Evolutionary conservation across 2,888 invertebrate species (phyloP), one percentile per base, ranked within the genome.

Genomic region (Ichneumoninae sp.): DNA sequence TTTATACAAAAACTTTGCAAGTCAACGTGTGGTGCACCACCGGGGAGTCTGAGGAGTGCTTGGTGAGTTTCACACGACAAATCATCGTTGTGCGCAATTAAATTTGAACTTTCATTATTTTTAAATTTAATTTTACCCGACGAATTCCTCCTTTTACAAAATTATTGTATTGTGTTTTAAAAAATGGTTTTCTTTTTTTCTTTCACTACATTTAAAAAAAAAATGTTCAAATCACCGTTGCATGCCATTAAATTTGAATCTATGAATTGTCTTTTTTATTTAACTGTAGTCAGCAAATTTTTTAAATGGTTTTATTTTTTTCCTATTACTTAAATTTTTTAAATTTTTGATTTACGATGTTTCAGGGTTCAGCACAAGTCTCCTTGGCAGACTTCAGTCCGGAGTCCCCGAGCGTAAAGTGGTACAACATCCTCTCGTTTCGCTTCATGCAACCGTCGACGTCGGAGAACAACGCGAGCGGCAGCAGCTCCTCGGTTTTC

Each of bases 361-460:
- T 88, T 87, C 94, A 98, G 98, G 99, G 99, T 90, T 98, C 98
- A 91, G 97, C 98, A 75, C 98, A 99, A 96, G 98, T 99, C 86
- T 98, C 98, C 93, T 95, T 99, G 91, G 99, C 99, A 68, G 98
- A 99, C 94, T 99, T 98, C 94, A 97, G 97, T 91, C 96, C 98
- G 0, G 97, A 98, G 87, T 95, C 95, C 7, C 96, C 97, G 63
- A 96, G 97, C 19, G 95, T 96, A 36, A 98, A 98, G 93, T 99
- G 99, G 99, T 99, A 99, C 95, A 99, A 99, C 93, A 97, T 99
- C 86, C 95, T 99, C 77, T 97, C 98, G 93, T 96, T 97, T 90
- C 96, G 96, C 91, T 96, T 97, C 92, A 96, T 97, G 95, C 96
- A 96, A 90, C 94, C 95, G n/a, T 92, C 93, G 65, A 90, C 92